Base-by-base conservation (phyloP, 2,888 invertebrate genomes). In the Drosophila dives region DNA sequence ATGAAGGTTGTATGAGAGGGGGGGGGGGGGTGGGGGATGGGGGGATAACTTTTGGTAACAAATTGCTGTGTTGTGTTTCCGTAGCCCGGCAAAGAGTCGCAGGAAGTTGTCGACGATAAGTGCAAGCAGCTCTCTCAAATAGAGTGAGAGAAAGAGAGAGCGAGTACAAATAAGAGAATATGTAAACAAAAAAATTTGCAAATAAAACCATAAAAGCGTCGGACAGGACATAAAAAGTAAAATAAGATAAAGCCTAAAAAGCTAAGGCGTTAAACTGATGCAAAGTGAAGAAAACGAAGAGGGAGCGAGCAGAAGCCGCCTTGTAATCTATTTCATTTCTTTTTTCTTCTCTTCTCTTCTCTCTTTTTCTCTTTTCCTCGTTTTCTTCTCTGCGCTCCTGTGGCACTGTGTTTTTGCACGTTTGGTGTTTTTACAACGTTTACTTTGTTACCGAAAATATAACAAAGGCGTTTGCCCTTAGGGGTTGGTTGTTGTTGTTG, bases 361-460 rank as follows among this genome's bases (percentile, higher is more conserved):
- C 36, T 40, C 50, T 80, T 63, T 33, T 38, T 12, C 38, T 20
- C 40, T 11, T 49, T 23, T 20, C 20, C 33, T 60, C 64, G 53
- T 55, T 56, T 42, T 40, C 23, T 1, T 51, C 7, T n/a, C 58
- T 33, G 12, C 29, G 23, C 12, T 61, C n/a, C 29, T 17, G 38
- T 20, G 45, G 5, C 48, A n/a, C 34, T 55, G 38, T 61, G 34
- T 42, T 66, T 66, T 67, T 53, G 68, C 64, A 74, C 58, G 58
- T 74, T 65, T 72, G 65, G 49, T 55, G 50, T 68, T 86, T 83
- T 81, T 81, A 81, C 77, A 82, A 87, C 81, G 87, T 83, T 76
- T 88, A 88, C 83, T 88, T 83, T 83, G 83, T 83, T 88, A 82
- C 73, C 69, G 74, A 83, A 87, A 87, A 83, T 87, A 87, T 79